These are phyloP conservation scores for Sanderia malayensis DNA, from an alignment of 30 jellyfish, hydroid and myxozoan genomes.

Conservation along the genomic window DNA sequence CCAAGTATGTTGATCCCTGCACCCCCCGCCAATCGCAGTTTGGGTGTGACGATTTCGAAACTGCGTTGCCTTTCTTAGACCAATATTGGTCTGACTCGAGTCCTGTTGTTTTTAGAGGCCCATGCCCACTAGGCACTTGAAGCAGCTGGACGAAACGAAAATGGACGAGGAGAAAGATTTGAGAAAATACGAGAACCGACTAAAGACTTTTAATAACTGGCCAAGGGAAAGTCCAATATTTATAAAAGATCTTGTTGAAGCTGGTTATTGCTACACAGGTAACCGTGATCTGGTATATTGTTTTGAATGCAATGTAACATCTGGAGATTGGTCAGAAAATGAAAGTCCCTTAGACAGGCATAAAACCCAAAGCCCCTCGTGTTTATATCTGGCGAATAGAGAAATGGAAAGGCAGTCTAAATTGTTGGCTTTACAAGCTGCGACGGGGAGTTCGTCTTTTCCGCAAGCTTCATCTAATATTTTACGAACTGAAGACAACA, in stretches of 20 bases:
- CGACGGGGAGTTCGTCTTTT: background rate
- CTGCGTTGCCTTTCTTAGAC: too few relatives aligned
- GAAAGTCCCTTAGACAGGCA: constrained; percentile 80
- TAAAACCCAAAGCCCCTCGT: constrained; percentile 19
- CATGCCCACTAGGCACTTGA: too few relatives aligned
- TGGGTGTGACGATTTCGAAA: too few relatives aligned
- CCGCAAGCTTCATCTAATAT: background rate
- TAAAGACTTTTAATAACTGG: constrained; percentile 48
- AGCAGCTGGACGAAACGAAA: too few relatives aligned
- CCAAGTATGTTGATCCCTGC: too few relatives aligned
- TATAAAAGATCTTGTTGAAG: constrained; percentile 92
- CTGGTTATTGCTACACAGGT: constrained; percentile 85
- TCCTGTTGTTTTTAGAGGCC: too few relatives aligned
- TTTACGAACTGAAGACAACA: background rate
- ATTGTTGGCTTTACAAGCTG: background rate
- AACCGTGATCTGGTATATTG: constrained; percentile 64
- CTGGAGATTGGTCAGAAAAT: constrained; percentile 73
- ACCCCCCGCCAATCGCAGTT: too few relatives aligned
- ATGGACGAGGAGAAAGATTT: constrained; percentile 31
- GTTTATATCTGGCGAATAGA: constrained; percentile 55
- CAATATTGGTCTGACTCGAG: too few relatives aligned
- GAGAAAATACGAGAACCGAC: constrained; percentile 52
- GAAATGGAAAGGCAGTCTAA: background rate
- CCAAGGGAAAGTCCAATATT: constrained; percentile 73
- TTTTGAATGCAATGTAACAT: constrained; percentile 58